Evolutionary conservation across 2,797 vertebrate genomes (phyloP).

Genomic region (Cyprinodon diabolis): DNA sequence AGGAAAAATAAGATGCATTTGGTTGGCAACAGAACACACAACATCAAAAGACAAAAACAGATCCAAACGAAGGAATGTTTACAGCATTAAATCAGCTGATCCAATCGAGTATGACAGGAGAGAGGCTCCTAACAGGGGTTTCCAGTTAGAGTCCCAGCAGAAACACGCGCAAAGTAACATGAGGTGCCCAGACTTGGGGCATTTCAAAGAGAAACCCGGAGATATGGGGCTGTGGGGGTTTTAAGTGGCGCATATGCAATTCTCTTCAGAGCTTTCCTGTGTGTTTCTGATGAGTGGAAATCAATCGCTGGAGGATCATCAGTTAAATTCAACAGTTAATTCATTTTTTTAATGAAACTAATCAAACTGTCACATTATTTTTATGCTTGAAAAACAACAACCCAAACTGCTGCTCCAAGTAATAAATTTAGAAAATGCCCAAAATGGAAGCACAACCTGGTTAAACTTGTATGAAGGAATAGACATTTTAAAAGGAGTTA

Average conservation of each 20-base stretch:
- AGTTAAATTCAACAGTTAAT: not conserved
- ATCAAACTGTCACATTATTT: not conserved
- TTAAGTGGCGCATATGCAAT: slow-evolving; percentile 15
- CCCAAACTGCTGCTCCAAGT: not conserved
- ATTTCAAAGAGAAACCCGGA: not conserved
- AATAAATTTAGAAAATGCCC: not conserved
- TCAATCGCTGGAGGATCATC: not conserved
- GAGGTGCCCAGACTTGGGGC: slow-evolving; percentile 47
- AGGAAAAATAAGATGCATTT: slow-evolving; percentile 66
- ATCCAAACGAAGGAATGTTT: slow-evolving; percentile 78
- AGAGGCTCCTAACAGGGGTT: slow-evolving; percentile 51
- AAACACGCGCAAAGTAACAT: slow-evolving; percentile 54
- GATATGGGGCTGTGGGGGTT: not conserved
- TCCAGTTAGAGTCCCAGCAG: slow-evolving; percentile 69
- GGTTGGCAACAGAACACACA: slow-evolving; percentile 64
- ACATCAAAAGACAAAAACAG: slow-evolving; percentile 57
- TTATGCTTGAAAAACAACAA: not conserved
- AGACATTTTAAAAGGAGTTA: not conserved
- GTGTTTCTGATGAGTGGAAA: slow-evolving; percentile 16
- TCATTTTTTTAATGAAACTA: not conserved
- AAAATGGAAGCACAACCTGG: not conserved
- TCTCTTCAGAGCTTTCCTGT: slow-evolving; percentile 31
- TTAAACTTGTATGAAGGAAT: too few species aligned
- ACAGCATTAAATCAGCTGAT: slow-evolving; percentile 71
- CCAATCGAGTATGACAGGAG: slow-evolving; percentile 47